A percentile compares a stretch with the other conserved stretches of the same genome.
Evolutionary conservation across 2,888 invertebrate species (phyloP).

Genomic region (Eledona agricola): DNA sequence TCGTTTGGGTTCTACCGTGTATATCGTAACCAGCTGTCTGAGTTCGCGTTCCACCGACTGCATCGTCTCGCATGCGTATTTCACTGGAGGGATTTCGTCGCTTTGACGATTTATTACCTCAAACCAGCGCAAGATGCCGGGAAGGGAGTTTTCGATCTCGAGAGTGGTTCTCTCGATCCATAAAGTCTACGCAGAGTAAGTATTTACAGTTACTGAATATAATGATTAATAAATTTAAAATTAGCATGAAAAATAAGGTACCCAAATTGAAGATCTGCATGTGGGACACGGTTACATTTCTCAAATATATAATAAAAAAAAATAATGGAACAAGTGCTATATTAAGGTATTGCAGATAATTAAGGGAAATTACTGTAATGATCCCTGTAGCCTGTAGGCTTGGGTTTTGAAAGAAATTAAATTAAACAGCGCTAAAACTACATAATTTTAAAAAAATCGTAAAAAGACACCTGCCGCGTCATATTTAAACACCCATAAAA

Average conservation of each 20-base stretch:
- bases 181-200: constrained; percentile 81
- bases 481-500: constrained; percentile 9
- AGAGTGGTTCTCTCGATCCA: constrained; percentile 94
- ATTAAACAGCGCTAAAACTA: too few relatives aligned
- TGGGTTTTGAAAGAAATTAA: too few relatives aligned
- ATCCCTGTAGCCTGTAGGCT: too few relatives aligned
- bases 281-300: not conserved
- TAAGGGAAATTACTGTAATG: too few relatives aligned
- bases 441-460: too few relatives aligned
- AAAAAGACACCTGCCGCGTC: too few relatives aligned
- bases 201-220: too few relatives aligned
- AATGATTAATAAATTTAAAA: too few relatives aligned
- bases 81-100: constrained; percentile 83
- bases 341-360: too few relatives aligned
- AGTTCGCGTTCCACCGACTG: constrained; percentile 88
- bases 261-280: too few relatives aligned
- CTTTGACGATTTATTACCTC: constrained; percentile 81
- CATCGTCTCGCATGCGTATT: constrained; percentile 92
- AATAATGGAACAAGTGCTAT: too few relatives aligned
- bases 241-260: too few relatives aligned
- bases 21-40: constrained; percentile 79
- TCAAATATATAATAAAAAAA: constrained; percentile 3
- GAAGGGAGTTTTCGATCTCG: constrained; percentile 82
- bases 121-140: constrained; percentile 94
- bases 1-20: constrained; percentile 80